phyloP scores from a whole-genome alignment of 2,113 vertebrate genomes.

The Ellobius talpinus region DNA sequence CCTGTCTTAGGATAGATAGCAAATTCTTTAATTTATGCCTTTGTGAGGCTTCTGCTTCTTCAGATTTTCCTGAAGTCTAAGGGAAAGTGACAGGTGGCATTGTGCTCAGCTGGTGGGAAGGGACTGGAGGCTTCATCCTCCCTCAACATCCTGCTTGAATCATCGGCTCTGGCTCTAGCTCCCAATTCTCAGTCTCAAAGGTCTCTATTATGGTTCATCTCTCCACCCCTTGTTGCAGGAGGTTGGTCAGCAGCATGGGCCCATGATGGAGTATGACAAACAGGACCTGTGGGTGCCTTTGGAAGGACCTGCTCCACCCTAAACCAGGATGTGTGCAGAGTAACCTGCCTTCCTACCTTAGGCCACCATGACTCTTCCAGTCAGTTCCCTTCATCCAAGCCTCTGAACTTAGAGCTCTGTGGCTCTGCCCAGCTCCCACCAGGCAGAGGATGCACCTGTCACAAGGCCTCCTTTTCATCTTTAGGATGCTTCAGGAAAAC shows the following conservation, averaged over 20 bases:
- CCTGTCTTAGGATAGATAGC: not conserved
- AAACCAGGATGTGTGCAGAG: constrained; percentile 70
- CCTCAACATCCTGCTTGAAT: not conserved
- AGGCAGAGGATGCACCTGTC: constrained; percentile 43
- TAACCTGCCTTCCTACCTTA: constrained; percentile 47
- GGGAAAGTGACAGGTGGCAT: not conserved
- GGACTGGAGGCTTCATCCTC: not conserved
- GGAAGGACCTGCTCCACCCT: constrained; percentile 48
- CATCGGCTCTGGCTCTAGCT: not conserved
- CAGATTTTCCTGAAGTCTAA: not conserved
- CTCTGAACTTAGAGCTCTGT: not conserved
- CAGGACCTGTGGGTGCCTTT: not conserved
- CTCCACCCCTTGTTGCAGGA: not conserved
- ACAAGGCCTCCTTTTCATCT: constrained; percentile 49
- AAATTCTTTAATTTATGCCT: not conserved
- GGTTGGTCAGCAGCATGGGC: not conserved
- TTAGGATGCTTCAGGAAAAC: constrained; percentile 46
- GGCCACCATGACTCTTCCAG: not conserved
- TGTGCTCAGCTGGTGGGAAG: not conserved
- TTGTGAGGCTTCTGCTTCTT: not conserved
- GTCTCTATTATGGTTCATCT: not conserved
- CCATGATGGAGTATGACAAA: not conserved
- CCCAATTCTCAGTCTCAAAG: not conserved
- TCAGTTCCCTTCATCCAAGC: not conserved
- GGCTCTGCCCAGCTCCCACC: not conserved